Evolutionary conservation across 2,113 vertebrate genomes (phyloP).

Genomic region (Urocitellus parryii): DNA sequence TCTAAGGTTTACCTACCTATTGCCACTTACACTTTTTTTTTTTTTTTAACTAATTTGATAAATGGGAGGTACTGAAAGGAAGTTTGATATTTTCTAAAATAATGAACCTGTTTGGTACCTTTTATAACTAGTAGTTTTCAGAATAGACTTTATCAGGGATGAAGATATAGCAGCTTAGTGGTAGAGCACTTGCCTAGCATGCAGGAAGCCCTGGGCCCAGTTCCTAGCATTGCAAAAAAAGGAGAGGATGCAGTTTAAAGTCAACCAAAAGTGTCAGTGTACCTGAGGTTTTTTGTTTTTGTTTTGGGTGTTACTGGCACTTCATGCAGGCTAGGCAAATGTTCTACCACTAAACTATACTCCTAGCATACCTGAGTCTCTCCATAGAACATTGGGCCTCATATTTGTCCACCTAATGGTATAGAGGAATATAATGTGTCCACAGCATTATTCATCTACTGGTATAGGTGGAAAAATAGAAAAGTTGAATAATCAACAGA

Average conservation of each 20-base stretch:
- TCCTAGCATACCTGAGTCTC: background rate
- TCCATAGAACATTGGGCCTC: background rate
- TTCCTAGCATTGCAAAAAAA: too few relatives aligned
- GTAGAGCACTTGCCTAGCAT: too few relatives aligned
- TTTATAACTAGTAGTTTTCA: conserved; percentile 1
- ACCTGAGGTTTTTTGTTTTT: background rate
- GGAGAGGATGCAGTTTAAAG: background rate
- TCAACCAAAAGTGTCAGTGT: background rate
- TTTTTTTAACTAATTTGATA: background rate
- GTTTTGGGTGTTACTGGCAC: background rate
- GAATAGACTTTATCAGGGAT: background rate
- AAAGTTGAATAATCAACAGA: background rate
- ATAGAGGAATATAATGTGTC: background rate
- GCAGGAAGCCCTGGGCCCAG: too few relatives aligned
- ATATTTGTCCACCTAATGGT: background rate
- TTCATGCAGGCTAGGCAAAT: background rate
- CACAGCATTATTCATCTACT: background rate
- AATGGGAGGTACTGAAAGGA: background rate
- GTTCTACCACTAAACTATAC: background rate
- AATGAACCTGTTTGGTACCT: background rate
- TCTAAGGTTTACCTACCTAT: background rate
- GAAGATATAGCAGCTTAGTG: too few relatives aligned
- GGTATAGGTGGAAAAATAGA: background rate
- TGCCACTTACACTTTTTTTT: background rate
- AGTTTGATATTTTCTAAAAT: conserved; percentile 26